A percentile compares a stretch with the other conserved stretches of the same genome.
Evolutionary conservation across 2,888 invertebrate species (phyloP).

Genomic region (Flexamia atlantica): DNA sequence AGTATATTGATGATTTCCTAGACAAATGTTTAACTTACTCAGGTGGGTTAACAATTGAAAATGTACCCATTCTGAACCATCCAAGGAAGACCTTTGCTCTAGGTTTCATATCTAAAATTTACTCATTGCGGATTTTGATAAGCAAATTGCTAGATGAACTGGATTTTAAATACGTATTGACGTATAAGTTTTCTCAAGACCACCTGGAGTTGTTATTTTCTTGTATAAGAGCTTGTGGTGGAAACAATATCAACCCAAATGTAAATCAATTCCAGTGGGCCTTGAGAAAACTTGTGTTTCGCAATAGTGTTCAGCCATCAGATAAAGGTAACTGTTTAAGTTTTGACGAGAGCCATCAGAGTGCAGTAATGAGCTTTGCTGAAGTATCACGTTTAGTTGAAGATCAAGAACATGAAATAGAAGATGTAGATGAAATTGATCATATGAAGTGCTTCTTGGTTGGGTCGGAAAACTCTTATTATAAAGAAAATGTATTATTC

Average conservation of each 20-base stretch:
- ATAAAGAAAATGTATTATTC: not conserved
- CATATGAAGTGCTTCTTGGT: not conserved
- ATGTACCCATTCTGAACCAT: not conserved
- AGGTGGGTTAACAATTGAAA: no score
- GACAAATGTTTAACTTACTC: no score
- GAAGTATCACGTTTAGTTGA: not conserved
- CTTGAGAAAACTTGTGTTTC: slow-evolving; percentile 38
- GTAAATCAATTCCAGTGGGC: slow-evolving; percentile 21
- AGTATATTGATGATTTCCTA: no score
- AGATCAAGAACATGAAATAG: not conserved
- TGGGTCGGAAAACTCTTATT: not conserved
- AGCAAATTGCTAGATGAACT: not conserved
- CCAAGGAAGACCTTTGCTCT: not conserved
- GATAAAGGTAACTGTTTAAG: not conserved
- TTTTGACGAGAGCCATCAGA: not conserved
- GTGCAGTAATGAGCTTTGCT: not conserved
- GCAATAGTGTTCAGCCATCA: not conserved
- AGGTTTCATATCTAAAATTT: no score
- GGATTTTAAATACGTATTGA: not conserved
- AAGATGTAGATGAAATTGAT: not conserved
- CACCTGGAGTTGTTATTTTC: not conserved
- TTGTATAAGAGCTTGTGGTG: not conserved
- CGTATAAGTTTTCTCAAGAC: slow-evolving; percentile 13
- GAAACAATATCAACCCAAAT: slow-evolving; percentile 7
- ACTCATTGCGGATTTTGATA: no score